Conservation (phyloP, 1,140 invertebrate genomes). For the Agrilus planipennis region DNA sequence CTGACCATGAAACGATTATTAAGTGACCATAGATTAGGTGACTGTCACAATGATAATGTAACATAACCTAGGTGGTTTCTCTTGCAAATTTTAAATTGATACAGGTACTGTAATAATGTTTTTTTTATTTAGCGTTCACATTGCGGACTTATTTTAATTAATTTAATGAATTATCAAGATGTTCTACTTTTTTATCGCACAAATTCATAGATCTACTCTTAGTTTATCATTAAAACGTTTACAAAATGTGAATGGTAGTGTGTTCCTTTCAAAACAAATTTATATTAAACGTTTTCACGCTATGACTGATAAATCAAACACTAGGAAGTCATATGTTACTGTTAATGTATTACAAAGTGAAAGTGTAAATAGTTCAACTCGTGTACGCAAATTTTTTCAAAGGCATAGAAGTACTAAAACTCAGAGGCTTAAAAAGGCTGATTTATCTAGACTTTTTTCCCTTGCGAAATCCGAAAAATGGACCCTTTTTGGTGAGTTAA, state of each 20-base stretch:
- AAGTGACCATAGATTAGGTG: too few relatives aligned
- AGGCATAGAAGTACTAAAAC: constrained; percentile 8
- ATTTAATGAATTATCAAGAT: too few relatives aligned
- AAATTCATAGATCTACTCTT: too few relatives aligned
- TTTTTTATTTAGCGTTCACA: too few relatives aligned
- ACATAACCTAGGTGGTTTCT: too few relatives aligned
- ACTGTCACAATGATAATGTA: too few relatives aligned
- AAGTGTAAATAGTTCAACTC: constrained; percentile 5
- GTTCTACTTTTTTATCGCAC: too few relatives aligned
- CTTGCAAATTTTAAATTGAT: too few relatives aligned
- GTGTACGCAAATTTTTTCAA: constrained; percentile 14
- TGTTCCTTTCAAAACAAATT: constrained; percentile 6
- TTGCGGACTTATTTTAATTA: too few relatives aligned
- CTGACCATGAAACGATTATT: too few relatives aligned
- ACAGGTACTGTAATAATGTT: too few relatives aligned
- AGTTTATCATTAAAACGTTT: not conserved
- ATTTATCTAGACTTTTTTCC: constrained; percentile 47
- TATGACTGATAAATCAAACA: constrained; percentile 21
- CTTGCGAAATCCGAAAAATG: constrained; percentile 62
- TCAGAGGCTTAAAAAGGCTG: constrained; percentile 38
- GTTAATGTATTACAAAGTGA: constrained; percentile 14
- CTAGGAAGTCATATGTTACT: constrained; percentile 20
- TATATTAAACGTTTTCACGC: constrained; percentile 9
- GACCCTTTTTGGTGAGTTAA: constrained; percentile 43
- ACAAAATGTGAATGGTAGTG: constrained; percentile 4